A percentile compares a stretch with the other conserved stretches of the same genome.
Evolutionary conservation across 2,113 vertebrate genomes (phyloP).

Genomic region (Ornithorhynchus anatinus): DNA sequence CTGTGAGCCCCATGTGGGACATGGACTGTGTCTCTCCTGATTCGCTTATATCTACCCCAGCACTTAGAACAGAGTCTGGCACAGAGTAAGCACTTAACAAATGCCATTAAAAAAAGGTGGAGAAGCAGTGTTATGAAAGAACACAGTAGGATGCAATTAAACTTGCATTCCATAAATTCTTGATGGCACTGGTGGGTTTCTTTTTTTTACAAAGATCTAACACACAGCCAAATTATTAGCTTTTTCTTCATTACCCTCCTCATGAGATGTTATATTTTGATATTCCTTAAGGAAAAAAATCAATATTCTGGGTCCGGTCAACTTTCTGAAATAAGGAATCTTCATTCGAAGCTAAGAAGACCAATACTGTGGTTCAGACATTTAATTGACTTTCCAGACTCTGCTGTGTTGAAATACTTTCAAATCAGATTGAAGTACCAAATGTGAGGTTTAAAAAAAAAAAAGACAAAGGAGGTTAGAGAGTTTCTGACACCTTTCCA

Average conservation of each 20-base stretch:
- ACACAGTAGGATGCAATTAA: neutral
- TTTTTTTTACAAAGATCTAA: rapidly evolving
- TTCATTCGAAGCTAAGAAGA: too few species aligned
- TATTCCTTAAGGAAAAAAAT: neutral
- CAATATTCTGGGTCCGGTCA: rapidly evolving
- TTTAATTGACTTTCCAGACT: neutral
- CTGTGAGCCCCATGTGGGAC: too few species aligned
- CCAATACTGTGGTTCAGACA: neutral
- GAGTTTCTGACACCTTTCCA: constrained; percentile 28
- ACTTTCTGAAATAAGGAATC: too few species aligned
- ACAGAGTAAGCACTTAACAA: too few species aligned
- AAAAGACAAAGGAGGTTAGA: neutral
- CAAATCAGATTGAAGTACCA: neutral
- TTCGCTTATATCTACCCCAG: too few species aligned
- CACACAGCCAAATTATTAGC: rapidly evolving
- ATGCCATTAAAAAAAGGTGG: too few species aligned
- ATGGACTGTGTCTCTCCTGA: too few species aligned
- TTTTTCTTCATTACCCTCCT: rapidly evolving
- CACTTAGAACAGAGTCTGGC: too few species aligned
- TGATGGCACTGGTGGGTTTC: rapidly evolving
- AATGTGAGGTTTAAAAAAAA: neutral
- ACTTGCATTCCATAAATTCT: rapidly evolving
- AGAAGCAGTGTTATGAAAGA: too few species aligned
- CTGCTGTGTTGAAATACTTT: neutral
- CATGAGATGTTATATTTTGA: rapidly evolving